Conservation (phyloP, 1,140 invertebrate species). For the Aradophagus sp. region DNA sequence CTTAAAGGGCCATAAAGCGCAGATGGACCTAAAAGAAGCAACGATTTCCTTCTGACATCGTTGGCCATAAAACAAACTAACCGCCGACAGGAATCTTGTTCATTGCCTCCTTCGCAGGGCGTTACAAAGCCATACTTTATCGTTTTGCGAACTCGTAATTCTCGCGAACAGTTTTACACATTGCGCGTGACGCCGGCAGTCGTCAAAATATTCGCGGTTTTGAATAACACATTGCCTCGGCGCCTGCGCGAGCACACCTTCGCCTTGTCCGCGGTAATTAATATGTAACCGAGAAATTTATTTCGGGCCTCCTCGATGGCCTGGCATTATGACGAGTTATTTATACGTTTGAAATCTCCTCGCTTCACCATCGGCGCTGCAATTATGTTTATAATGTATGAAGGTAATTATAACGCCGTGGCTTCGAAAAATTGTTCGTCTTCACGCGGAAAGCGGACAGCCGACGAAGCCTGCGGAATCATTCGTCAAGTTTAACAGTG, state of each 20-base stretch:
- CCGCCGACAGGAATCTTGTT: slow-evolving; percentile 70
- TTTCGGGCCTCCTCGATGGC: slow-evolving; percentile 11
- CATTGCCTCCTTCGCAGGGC: slow-evolving; percentile 64
- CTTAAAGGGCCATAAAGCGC: slow-evolving; percentile 71
- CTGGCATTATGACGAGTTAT: slow-evolving; percentile 2
- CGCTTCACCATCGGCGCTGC: neutral
- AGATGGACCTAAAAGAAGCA: slow-evolving; percentile 71
- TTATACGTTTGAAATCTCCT: slow-evolving; percentile 9
- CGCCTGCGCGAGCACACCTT: slow-evolving; percentile 12
- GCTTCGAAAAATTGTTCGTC: too few relatives aligned
- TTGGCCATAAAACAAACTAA: slow-evolving; percentile 71
- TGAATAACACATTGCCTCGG: slow-evolving; percentile 36
- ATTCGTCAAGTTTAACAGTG: too few relatives aligned
- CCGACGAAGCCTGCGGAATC: too few relatives aligned
- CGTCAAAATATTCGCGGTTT: slow-evolving; percentile 50
- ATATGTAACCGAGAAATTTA: slow-evolving; percentile 27
- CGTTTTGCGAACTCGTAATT: slow-evolving; percentile 73
- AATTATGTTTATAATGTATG: too few relatives aligned
- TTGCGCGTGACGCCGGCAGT: slow-evolving; percentile 45
- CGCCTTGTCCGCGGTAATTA: slow-evolving; percentile 26
- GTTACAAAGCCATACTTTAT: slow-evolving; percentile 70
- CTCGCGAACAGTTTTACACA: slow-evolving; percentile 69
- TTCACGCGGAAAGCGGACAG: too few relatives aligned
- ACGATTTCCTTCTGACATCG: slow-evolving; percentile 64
- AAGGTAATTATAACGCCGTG: too few relatives aligned